These are phyloP conservation scores for Drusus annulatus DNA, from an alignment of 1,140 invertebrate genomes.

Conservation along the genomic window DNA sequence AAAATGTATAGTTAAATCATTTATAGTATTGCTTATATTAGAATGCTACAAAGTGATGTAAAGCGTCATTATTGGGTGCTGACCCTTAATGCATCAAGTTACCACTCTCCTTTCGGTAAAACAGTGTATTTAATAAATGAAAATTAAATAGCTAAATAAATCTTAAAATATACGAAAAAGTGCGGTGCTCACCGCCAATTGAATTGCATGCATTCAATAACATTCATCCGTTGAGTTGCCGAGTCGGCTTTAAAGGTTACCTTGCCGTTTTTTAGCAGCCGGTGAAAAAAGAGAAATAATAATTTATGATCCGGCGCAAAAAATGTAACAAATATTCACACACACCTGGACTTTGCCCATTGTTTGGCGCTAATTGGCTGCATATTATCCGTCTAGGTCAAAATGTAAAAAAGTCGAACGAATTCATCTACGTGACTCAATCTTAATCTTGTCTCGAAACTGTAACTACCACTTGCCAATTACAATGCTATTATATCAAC, in stretches of 20 bases:
- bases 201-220: background rate
- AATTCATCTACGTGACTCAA: constrained; percentile 5
- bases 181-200: background rate
- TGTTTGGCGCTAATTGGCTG: constrained; percentile 15
- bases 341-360: constrained; percentile 20
- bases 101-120: too few species aligned
- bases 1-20: too few species aligned
- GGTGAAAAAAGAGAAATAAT: constrained; percentile 4
- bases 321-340: constrained; percentile 3
- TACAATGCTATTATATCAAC: too few species aligned
- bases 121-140: too few species aligned
- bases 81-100: too few species aligned
- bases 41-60: too few species aligned
- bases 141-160: too few species aligned
- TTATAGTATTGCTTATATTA: too few species aligned
- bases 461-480: background rate
- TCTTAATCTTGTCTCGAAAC: background rate
- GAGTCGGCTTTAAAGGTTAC: constrained; percentile 18
- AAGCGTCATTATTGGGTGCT: too few species aligned
- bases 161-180: background rate
- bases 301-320: constrained; percentile 3
- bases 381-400: background rate
- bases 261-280: constrained; percentile 24
- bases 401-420: background rate
- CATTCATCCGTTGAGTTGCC: background rate